Percentiles rank a stretch among this genome's conserved stretches.
These are phyloP conservation scores for Dromococcyx pavoninus DNA, from an alignment of 2,797 vertebrate species.

Conservation along the genomic window DNA sequence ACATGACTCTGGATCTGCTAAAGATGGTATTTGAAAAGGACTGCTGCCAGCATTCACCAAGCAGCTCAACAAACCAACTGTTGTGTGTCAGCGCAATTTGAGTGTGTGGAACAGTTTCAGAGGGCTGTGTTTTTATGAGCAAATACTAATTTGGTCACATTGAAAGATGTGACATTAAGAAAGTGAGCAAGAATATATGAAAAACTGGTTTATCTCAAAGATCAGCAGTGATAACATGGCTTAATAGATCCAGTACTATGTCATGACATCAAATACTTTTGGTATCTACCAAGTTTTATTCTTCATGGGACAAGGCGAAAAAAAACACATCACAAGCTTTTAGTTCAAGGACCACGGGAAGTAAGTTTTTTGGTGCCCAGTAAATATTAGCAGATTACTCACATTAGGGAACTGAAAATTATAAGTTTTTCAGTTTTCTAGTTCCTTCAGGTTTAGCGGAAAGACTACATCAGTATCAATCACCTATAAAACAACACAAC, in stretches of 20 bases:
- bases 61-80: conserved; percentile 5
- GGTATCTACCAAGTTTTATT: neutral
- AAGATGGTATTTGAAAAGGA: conserved; percentile 24
- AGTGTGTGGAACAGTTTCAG: neutral
- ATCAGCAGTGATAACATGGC: neutral
- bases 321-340: neutral
- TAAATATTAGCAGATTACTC: neutral
- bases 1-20: conserved; percentile 15
- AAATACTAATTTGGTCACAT: neutral
- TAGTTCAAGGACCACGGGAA: neutral
- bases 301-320: neutral
- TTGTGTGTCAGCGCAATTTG: neutral
- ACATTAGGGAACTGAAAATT: neutral
- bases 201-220: neutral
- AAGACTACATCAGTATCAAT: neutral
- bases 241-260: neutral
- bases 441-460: neutral
- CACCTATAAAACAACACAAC: neutral
- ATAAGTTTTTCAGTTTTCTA: neutral
- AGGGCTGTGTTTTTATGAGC: neutral
- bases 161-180: neutral
- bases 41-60: conserved; percentile 16
- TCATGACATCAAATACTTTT: neutral
- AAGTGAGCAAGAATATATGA: neutral
- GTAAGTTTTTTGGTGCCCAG: neutral